These are phyloP conservation scores for Nautilus pompilius DNA, from an alignment of 1,140 invertebrate genomes.

Conservation along the genomic window DNA sequence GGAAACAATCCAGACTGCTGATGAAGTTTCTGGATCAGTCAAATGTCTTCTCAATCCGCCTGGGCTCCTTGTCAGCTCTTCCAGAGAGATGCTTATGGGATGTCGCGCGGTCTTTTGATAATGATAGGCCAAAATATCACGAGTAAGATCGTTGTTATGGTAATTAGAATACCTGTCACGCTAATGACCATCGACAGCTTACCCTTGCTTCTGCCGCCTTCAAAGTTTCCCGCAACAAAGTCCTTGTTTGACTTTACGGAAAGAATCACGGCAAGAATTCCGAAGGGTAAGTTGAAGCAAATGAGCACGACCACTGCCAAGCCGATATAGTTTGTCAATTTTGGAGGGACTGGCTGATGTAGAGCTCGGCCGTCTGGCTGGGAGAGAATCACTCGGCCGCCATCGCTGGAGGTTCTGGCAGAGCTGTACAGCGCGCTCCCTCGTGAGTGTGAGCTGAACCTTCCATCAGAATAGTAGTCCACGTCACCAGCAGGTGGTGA, in stretches of 20 bases:
- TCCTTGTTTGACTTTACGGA: conserved; percentile 20
- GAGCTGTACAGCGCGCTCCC: not conserved
- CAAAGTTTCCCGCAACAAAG: conserved; percentile 12
- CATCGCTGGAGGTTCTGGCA: not conserved
- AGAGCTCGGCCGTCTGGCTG: conserved; percentile 18
- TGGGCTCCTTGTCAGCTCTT: no score
- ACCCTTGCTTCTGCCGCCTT: conserved; percentile 12
- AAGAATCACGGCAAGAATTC: conserved; percentile 17
- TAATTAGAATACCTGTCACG: conserved; percentile 17
- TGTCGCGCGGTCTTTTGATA: not conserved
- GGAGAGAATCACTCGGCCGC: conserved; percentile 11
- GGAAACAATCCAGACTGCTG: no score
- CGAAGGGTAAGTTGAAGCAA: conserved; percentile 21
- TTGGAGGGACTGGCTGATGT: conserved; percentile 5
- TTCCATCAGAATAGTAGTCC: conserved; percentile 3
- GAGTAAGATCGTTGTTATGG: conserved; percentile 11
- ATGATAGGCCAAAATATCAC: conserved; percentile 22
- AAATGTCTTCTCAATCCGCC: no score
- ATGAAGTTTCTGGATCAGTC: no score
- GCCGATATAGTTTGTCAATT: conserved; percentile 18
- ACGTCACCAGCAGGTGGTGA: conserved; percentile 9
- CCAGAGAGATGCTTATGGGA: no score
- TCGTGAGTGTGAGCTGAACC: not conserved
- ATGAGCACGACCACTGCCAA: conserved; percentile 20
- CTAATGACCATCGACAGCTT: conserved; percentile 18